Base-by-base conservation (phyloP, 2,797 vertebrate species). In the Tolypeutes matacus region DNA sequence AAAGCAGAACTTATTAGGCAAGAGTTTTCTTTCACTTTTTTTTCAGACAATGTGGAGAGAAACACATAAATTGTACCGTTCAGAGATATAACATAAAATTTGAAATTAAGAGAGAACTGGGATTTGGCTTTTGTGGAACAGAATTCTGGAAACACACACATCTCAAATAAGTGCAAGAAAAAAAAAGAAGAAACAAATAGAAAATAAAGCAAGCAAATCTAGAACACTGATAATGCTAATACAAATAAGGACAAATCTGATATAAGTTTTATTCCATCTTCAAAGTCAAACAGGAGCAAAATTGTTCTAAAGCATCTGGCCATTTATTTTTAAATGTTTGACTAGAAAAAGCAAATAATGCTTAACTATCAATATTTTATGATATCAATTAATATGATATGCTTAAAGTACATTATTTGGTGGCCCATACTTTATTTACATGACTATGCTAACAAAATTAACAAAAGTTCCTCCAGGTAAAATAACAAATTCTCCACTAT, bases 131-230 rank as follows among this genome's bases (percentile, higher is more conserved):
- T 29, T 89, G 25, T 83, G 42, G 7, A 36, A 23, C 31, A 31
- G 11, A 83, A 60, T 91, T 82, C 89, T 73, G 36, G 17, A 73
- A 83, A 73, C 42, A 82, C 17, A 29, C 6, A 51, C 15, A 62
- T 56, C 31, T 34, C 9, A 62, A 62, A 8, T 31, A 82, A 49
- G 3, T 46, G 25, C 17, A 15, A 9, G 6, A 15, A 58, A 56
- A 58, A 42, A 34, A 25, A 10, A 36, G n/a, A 82, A n/a, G 4
- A 51, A 31, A 60, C 20, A 27, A 5, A 34, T 12, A 62, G 29
- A 91, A 64, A 73, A 17, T 27, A 83, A 73, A 91, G n/a, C 53
- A 91, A 82, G 31, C 25, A 64, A 82, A 51, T 83, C n/a, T 36
- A 83, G 89, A 51, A 23, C 21, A 15, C 18, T 7, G 2, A 36